Base-by-base conservation (phyloP, 1,140 invertebrate species). In the Neodiprion pinetum region DNA sequence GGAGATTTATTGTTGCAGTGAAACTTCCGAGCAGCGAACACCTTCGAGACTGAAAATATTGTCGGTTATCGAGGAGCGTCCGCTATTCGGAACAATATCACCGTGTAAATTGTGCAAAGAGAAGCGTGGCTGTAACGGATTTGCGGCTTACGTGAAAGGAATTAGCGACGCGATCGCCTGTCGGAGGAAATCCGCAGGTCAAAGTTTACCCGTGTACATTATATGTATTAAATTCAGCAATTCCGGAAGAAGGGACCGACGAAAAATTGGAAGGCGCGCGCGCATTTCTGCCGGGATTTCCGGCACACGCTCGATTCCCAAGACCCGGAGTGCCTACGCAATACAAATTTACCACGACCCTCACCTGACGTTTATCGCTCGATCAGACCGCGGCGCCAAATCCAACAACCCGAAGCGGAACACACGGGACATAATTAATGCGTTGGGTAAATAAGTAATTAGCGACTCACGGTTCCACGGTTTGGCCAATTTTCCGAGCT, bases 351-450 rank as follows among this genome's bases (percentile, higher is more conserved):
- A 61, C 28, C 28, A 40, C 28, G 28, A 40, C 28, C 28, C 28
- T 40, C 28, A 40, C 53, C 11, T 61, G 53, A 61, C 53, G 53
- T 61, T 61, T 61, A 61, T 61, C 11, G 53, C 11, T 61, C 53
- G 53, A 61, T 61, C 53, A 61, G 11, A 14, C 53, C n/a, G 53
- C 53, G 8, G 53, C n/a, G 53, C 28, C 28, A 40, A 61, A 61
- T n/a, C 11, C n/a, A 2, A 61, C 28, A 11, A 61, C 11, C n/a
- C n/a, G 53, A 61, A 61, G n/a, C 53, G 53, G 53, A 61, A 12
- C 53, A 61, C 53, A 61, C 53, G 53, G 8, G 53, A 17, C 53
- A 61, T 61, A 61, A 61, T 61, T 61, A 61, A 61, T 61, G 53
- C 11, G 3, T 17, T 12, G 53, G 53, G 53, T 61, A 61, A 61